Evolutionary conservation across 2,113 vertebrate genomes (phyloP), one percentile per base, ranked within the genome.

Genomic region (Hipposideros armiger): DNA sequence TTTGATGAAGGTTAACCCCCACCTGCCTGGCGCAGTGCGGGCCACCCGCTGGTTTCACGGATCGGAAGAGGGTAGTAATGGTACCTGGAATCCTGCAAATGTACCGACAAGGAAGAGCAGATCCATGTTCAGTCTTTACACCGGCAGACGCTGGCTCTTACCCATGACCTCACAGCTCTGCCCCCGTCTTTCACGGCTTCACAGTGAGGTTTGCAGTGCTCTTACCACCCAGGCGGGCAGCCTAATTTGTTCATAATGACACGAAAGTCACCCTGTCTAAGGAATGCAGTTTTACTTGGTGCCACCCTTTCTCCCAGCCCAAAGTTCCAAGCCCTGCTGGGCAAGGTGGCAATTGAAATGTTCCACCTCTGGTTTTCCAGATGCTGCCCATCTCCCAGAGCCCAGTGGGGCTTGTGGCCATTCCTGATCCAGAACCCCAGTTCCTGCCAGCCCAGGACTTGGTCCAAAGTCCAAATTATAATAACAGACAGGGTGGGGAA

Each of bases 131-230:
- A 56, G 0, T 4, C 26, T 0, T 3, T 26, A 28, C 4, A 4
- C 47, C 36, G 28, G 2, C 36, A 45, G 72, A 88, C 42, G 32
- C 3, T 1, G 45, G 45, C 24, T 78, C 19, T 32, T 47, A 40
- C 36, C n/a, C 0, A 0, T 0, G 13, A 52, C 54, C 73, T 90
- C 40, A 5, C 0, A 28, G 40, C 74, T 60, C 10, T 32, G 28
- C 19, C 36, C 2, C 1, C 0, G 0, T 52, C 42, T 32, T 24
- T 24, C 10, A 7, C 10, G 32, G 32, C 83, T 22, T 62, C 54
- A 11, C 22, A 22, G 77, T 14, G 20, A 32, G 30, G 56, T 36
- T 58, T 32, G 9, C 20, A 15, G 30, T 1, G 11, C 16, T 28
- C 80, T 56, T 2, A 2, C 36, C 26, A 6, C 54, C 56, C 8